Evolutionary conservation across 2,888 invertebrate genomes (phyloP), one percentile per base, ranked within the genome.

Genomic region (Conops quadrifasciatus): DNA sequence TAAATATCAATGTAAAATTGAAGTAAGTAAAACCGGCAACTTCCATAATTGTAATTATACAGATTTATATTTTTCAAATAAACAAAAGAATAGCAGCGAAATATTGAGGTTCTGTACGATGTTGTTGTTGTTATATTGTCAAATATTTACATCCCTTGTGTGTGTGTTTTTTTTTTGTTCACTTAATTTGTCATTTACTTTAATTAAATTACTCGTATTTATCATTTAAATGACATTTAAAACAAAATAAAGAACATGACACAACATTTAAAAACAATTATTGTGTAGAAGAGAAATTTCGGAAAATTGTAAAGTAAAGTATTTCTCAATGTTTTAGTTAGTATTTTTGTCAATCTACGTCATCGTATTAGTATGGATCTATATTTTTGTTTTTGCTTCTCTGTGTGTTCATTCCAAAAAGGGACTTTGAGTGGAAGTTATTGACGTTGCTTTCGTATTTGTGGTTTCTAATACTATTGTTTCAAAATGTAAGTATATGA

Each of bases 141-240:
- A 78, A 79, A 78, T 80, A 80, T 80, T 80, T 80, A 80, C 80
- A 80, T 80, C 80, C 80, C 80, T 80, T 80, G 80, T 80, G 78
- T 76, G 71, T 73, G 72, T 67, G 71, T 49, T 71, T 74, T 19
- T 68, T 76, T 71, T 51, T 72, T 71, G 26, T 58, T 24, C 62
- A 11, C 43, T 65, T 49, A 64, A 49, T 24, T 73, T 66, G 36
- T 74, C 16, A 70, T 67, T 70, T 72, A 53, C 5, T 63, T 43
- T 58, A 51, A n/a, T 51, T 51, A n/a, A 51, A 51, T 4, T 49
- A n/a, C 15, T 1, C 51, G 30, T 51, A 65, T 58, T 47, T 71
- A 58, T 58, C 60, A 58, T 49, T 51, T n/a, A n/a, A n/a, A n/a
- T n/a, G n/a, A n/a, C n/a, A n/a, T n/a, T n/a, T n/a, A n/a, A n/a